These are phyloP conservation scores for Drosophila cracens DNA, from an alignment of 2,888 invertebrate genomes.

Conservation along the genomic window DNA sequence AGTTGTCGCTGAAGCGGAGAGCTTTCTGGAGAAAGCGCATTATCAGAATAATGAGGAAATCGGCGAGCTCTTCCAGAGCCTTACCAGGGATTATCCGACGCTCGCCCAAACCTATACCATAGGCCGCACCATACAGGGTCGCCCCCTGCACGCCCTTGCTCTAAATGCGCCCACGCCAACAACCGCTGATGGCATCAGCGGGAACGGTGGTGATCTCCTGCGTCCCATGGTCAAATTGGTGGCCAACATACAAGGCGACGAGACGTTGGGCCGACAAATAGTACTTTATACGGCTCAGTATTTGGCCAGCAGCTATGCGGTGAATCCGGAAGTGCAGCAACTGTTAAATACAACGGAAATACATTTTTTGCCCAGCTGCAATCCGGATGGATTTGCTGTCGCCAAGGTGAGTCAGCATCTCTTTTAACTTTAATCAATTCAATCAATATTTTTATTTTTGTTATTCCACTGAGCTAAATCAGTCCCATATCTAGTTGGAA, in stretches of 20 bases:
- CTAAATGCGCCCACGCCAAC: constrained; percentile 89
- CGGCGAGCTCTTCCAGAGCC: constrained; percentile 87
- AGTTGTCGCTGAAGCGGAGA: constrained; percentile 66
- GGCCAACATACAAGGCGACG: constrained; percentile 98
- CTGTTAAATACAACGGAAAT: constrained; percentile 92
- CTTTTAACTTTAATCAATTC: background rate
- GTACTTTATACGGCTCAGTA: constrained; percentile 93
- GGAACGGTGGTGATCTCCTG: constrained; percentile 84
- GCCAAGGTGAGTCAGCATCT: constrained; percentile 87
- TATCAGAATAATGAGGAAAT: constrained; percentile 91
- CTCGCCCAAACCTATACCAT: constrained; percentile 90
- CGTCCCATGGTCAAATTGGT: constrained; percentile 96
- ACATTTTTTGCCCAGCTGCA: constrained; percentile 97
- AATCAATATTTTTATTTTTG: background rate
- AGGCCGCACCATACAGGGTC: constrained; percentile 92
- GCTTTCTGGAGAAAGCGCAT: constrained; percentile 83
- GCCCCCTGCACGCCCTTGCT: constrained; percentile 90
- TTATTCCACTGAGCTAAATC: background rate
- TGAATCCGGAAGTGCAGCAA: constrained; percentile 88
- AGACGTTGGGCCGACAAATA: constrained; percentile 93
- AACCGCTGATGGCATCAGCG: constrained; percentile 81
- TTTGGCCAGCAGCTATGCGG: constrained; percentile 90
- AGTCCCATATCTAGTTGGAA: background rate
- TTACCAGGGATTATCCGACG: constrained; percentile 88
- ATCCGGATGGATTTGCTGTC: constrained; percentile 97